Conservation (phyloP, 2,113 vertebrate species). For the Caretta caretta region DNA sequence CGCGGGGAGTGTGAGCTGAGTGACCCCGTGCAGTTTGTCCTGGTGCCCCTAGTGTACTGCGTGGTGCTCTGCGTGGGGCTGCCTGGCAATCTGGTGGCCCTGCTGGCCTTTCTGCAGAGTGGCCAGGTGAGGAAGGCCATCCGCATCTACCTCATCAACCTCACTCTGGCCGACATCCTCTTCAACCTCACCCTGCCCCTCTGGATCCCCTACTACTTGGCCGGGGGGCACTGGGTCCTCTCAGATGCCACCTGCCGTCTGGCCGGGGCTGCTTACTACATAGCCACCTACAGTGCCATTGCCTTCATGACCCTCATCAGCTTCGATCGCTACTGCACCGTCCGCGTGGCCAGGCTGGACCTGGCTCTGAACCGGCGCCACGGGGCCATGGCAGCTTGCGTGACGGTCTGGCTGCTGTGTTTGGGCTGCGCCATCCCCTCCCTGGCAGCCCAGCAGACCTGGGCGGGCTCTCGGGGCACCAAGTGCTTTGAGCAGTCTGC, state of each 20-base stretch:
- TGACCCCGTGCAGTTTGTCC: constrained; percentile 48
- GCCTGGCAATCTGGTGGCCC: constrained; percentile 58
- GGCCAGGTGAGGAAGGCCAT: constrained; percentile 69
- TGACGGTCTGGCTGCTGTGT: constrained; percentile 65
- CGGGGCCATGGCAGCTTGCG: neutral
- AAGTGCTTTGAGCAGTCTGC: constrained; percentile 70
- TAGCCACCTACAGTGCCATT: constrained; percentile 64
- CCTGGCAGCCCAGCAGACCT: constrained; percentile 52
- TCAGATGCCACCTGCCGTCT: constrained; percentile 52
- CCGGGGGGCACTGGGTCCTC: constrained; percentile 66
- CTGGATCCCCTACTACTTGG: constrained; percentile 76
- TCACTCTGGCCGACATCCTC: constrained; percentile 72
- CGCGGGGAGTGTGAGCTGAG: neutral
- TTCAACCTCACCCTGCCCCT: constrained; percentile 75
- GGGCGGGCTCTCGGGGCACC: neutral
- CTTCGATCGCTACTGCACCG: constrained; percentile 46
- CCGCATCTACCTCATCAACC: constrained; percentile 76
- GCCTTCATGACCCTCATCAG: constrained; percentile 75
- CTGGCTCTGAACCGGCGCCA: constrained; percentile 17
- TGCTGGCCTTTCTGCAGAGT: constrained; percentile 65
- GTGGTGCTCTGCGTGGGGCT: constrained; percentile 75
- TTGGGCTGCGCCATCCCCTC: constrained; percentile 61
- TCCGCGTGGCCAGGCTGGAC: neutral
- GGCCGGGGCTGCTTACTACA: constrained; percentile 64
- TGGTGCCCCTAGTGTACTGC: constrained; percentile 55